These are phyloP conservation scores for Leuciscus waleckii DNA, from an alignment of 2,797 vertebrate species.

Conservation along the genomic window DNA sequence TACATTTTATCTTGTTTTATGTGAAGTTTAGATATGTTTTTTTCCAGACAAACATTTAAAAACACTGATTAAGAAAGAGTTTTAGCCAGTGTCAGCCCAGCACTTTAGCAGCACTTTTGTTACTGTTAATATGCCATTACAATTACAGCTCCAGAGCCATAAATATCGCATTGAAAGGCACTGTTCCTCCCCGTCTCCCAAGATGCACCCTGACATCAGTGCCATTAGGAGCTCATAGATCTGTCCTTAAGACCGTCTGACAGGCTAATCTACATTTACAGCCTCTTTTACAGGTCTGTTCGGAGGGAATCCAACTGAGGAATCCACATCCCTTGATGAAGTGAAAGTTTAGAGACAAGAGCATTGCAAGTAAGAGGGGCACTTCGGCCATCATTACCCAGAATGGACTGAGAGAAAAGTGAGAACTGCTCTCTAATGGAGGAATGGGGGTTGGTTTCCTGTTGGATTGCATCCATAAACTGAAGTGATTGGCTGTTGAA, in stretches of 20 bases:
- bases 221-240: conserved; percentile 64
- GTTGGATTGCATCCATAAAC: conserved; percentile 34
- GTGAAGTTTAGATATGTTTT: background rate
- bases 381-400: conserved; percentile 55
- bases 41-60: too few species aligned
- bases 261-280: conserved; percentile 67
- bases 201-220: conserved; percentile 58
- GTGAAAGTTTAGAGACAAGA: conserved; percentile 67
- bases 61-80: background rate
- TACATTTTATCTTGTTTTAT: background rate
- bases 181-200: conserved; percentile 47
- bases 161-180: conserved; percentile 48
- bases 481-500: conserved; percentile 23
- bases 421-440: conserved; percentile 50
- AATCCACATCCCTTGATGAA: conserved; percentile 64
- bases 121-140: conserved; percentile 52
- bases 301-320: conserved; percentile 58
- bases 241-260: conserved; percentile 65
- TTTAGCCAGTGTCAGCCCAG: background rate
- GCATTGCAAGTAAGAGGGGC: conserved; percentile 44
- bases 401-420: conserved; percentile 54
- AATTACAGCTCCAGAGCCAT: conserved; percentile 51
- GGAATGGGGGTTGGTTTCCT: conserved; percentile 24
- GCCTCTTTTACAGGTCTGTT: conserved; percentile 59
- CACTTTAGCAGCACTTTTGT: conserved; percentile 44